Evolutionary conservation across 2,888 invertebrate genomes (phyloP), one percentile per base, ranked within the genome.

Genomic region (Perizoma flavofasciatum): DNA sequence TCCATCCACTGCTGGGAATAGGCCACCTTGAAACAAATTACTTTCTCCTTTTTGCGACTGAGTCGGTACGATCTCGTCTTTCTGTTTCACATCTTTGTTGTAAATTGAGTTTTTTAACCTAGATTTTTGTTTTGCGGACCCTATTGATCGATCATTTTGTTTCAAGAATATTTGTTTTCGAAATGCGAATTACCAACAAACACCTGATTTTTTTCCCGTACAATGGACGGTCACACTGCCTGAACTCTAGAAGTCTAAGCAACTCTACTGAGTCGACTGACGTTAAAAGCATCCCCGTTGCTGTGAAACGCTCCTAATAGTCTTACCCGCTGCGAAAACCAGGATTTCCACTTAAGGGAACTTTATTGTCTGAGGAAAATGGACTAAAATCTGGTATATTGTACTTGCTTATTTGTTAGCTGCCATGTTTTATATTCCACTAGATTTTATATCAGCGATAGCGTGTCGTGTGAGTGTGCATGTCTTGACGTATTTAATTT

Each of bases 251-350:
- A 37, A 37, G 5, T 33, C 46, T n/a, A 11, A 34, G 34, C 34
- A 46, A n/a, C n/a, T 11, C 32, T 46, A 33, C n/a, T 10, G 2
- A 6, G 7, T 22, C 10, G 22, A 7, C 44, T 10, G 37, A 7
- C 10, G 62, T 78, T 78, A 72, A 61, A 61, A 61, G 54, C 53
- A 40, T 49, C 32, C 45, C 35, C 51, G 48, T 48, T 39, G 45
- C 51, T 53, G 45, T 49, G 34, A 46, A 58, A 55, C 40, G 49
- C 10, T 41, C 43, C 35, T 59, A 57, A 63, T 59, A 55, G 59
- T 34, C 37, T 55, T 59, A 51, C 56, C 59, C 55, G 48, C 59
- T 50, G 59, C 22, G 59, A 53, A 40, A 55, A 59, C 53, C 44
- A 10, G 35, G 53, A 47, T 63, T 63, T 56, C 44, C 49, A 63